A percentile compares a stretch with the other conserved stretches of the same genome.
Conservation (phyloP, 1,140 invertebrate species). For the Carcinoscorpius rotundicauda region DNA sequence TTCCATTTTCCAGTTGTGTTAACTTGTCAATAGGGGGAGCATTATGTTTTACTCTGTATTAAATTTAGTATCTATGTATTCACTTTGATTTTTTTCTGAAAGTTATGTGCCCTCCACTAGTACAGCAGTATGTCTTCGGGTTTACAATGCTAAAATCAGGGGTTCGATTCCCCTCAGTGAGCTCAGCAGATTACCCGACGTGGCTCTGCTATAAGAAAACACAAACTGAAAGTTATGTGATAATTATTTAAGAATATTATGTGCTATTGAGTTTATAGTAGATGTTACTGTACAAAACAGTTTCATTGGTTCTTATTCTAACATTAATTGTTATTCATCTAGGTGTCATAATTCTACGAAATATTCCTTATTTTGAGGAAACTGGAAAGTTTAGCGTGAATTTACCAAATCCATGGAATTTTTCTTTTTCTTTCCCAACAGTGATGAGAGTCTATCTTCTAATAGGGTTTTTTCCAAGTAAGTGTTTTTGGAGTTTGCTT, state of each 20-base stretch:
- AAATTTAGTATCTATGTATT: too few relatives aligned
- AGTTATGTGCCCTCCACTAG: too few relatives aligned
- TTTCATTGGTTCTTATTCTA: neutral
- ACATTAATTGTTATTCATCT: too few relatives aligned
- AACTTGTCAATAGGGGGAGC: too few relatives aligned
- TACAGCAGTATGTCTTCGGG: too few relatives aligned
- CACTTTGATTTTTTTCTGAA: too few relatives aligned
- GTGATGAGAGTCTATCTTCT: conserved; percentile 65
- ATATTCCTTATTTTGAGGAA: conserved; percentile 82
- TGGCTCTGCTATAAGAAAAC: too few relatives aligned
- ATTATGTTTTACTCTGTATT: too few relatives aligned
- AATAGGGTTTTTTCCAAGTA: conserved; percentile 52
- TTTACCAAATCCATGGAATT: conserved; percentile 73
- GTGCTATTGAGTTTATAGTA: neutral
- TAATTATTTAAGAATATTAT: neutral
- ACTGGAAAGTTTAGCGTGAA: conserved; percentile 58
- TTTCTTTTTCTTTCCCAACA: conserved; percentile 70
- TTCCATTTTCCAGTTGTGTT: too few relatives aligned
- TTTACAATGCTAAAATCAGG: too few relatives aligned
- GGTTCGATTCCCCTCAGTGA: too few relatives aligned
- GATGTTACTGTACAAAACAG: neutral
- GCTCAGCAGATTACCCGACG: too few relatives aligned
- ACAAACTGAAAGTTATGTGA: neutral
- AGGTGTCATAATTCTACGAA: conserved; percentile 39
- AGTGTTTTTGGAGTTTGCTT: conserved; percentile 15